These are phyloP conservation scores for Gouania willdenowi DNA, from an alignment of 2,797 vertebrate genomes.

Conservation along the genomic window DNA sequence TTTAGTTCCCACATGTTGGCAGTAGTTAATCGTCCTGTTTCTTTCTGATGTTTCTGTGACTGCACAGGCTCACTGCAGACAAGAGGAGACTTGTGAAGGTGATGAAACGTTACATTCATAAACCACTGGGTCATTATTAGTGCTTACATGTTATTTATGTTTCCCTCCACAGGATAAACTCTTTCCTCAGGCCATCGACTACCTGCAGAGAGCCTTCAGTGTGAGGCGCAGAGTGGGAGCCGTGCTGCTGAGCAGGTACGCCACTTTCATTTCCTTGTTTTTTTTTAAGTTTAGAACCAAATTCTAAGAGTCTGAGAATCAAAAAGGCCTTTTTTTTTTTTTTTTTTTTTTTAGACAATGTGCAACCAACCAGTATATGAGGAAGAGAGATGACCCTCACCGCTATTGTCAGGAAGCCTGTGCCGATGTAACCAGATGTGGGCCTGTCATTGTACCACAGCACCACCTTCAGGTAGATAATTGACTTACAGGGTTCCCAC, in stretches of 20 bases:
- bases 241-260: conserved; percentile 89
- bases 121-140: too few species aligned
- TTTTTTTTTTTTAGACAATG: too few species aligned
- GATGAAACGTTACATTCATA: too few species aligned
- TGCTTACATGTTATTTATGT: too few species aligned
- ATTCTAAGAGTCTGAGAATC: too few species aligned
- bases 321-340: too few species aligned
- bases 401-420: conserved; percentile 90
- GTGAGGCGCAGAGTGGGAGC: conserved; percentile 82
- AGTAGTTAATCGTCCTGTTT: too few species aligned
- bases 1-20: too few species aligned
- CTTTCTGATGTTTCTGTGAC: neutral
- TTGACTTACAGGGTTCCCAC: too few species aligned
- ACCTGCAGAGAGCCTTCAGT: conserved; percentile 88
- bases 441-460: conserved; percentile 87
- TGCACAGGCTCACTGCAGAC: conserved; percentile 60
- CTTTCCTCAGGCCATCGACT: conserved; percentile 94
- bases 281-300: too few species aligned
- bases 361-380: conserved; percentile 88
- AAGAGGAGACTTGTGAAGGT: conserved; percentile 67
- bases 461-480: conserved; percentile 91
- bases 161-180: conserved; percentile 80
- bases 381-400: conserved; percentile 89
- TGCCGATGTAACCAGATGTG: conserved; percentile 84
- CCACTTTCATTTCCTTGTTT: neutral